Evolutionary conservation across 2,888 invertebrate genomes (phyloP).

Genomic region (Rhaphigaster nebulosa): DNA sequence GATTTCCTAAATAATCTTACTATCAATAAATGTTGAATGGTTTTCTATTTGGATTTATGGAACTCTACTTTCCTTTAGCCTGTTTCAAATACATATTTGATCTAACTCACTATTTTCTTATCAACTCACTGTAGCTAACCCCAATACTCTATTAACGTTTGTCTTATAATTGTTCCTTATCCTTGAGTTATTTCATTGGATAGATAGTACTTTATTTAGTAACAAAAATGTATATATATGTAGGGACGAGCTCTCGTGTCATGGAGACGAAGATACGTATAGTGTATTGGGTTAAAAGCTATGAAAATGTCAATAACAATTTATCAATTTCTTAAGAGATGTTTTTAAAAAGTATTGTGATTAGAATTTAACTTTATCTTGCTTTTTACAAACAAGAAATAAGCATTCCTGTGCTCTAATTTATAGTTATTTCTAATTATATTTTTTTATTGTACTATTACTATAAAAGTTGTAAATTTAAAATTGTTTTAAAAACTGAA

Average conservation of each 20-base stretch:
- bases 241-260: slow-evolving; percentile 64
- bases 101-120: slow-evolving; percentile 11
- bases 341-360: slow-evolving; percentile 22
- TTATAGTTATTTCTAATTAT: slow-evolving; percentile 23
- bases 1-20: not conserved
- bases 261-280: slow-evolving; percentile 65
- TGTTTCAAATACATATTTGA: not conserved
- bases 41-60: slow-evolving; percentile 18
- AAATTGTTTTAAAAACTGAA: not conserved
- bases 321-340: slow-evolving; percentile 55
- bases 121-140: slow-evolving; percentile 57
- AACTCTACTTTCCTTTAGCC: slow-evolving; percentile 43
- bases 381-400: slow-evolving; percentile 17
- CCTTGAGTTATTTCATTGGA: slow-evolving; percentile 28
- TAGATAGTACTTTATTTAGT: slow-evolving; percentile 54
- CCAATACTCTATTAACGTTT: slow-evolving; percentile 59
- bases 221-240: slow-evolving; percentile 63
- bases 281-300: slow-evolving; percentile 65
- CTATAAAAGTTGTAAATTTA: not conserved
- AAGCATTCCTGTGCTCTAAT: slow-evolving; percentile 36
- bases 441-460: slow-evolving; percentile 23
- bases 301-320: slow-evolving; percentile 61
- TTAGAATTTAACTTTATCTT: slow-evolving; percentile 33
- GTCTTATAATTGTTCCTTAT: not conserved
- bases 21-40: not conserved